Conservation (phyloP, 2,888 invertebrate genomes). For the Myathropa florea region DNA sequence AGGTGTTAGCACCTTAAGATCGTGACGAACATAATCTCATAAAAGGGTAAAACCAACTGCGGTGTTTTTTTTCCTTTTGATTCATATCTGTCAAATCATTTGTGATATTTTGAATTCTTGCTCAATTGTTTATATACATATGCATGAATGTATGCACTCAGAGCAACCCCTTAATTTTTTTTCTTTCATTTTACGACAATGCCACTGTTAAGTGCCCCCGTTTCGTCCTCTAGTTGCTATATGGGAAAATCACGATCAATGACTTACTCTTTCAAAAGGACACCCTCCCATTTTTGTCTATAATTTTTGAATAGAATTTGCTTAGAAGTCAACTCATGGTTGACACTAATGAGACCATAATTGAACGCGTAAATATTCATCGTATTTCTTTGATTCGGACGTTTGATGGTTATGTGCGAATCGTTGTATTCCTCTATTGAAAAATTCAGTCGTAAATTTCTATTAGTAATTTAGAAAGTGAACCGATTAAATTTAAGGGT, state of each 20-base stretch:
- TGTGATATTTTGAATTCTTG: slow-evolving; percentile 48
- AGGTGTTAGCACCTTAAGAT: slow-evolving; percentile 64
- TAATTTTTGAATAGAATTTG: slow-evolving; percentile 36
- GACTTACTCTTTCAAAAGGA: slow-evolving; percentile 27
- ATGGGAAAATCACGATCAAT: slow-evolving; percentile 58
- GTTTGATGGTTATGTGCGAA: background rate
- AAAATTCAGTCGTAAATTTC: slow-evolving; percentile 24
- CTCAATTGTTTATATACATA: background rate
- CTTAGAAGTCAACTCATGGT: slow-evolving; percentile 57
- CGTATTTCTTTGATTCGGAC: slow-evolving; percentile 6
- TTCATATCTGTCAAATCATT: slow-evolving; percentile 41
- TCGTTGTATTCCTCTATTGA: slow-evolving; percentile 20
- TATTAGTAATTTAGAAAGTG: background rate
- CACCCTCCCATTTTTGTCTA: slow-evolving; percentile 22
- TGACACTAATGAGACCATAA: slow-evolving; percentile 64
- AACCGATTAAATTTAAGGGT: background rate
- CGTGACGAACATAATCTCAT: background rate
- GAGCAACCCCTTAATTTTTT: slow-evolving; percentile 61
- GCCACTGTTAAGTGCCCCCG: slow-evolving; percentile 53
- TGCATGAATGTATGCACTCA: background rate
- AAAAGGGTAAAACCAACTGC: background rate
- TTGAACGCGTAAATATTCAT: slow-evolving; percentile 30
- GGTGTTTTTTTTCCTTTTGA: slow-evolving; percentile 5
- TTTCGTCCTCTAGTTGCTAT: slow-evolving; percentile 13
- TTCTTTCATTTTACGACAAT: slow-evolving; percentile 3